These are phyloP conservation scores for Pygoscelis adeliae DNA, from an alignment of 2,113 vertebrate species.

Conservation along the genomic window DNA sequence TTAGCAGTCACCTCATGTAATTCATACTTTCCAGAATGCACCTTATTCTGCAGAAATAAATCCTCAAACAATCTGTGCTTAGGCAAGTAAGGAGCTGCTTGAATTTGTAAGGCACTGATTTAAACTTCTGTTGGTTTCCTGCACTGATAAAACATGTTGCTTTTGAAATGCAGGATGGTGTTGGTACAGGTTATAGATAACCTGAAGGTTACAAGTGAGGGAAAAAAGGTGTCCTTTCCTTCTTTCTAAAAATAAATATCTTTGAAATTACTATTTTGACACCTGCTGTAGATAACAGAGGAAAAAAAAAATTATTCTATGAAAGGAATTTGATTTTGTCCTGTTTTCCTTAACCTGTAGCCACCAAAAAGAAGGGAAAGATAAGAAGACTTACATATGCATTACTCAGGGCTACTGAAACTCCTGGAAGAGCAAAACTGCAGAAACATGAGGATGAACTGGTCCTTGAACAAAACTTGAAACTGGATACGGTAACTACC, in stretches of 20 bases:
- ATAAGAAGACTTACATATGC: not conserved
- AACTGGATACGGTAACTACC: not conserved
- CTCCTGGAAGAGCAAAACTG: not conserved
- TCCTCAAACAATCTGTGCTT: not conserved
- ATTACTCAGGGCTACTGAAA: not conserved
- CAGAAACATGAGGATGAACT: not conserved
- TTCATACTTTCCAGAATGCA: not conserved
- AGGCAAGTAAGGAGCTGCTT: not conserved
- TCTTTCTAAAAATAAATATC: not conserved
- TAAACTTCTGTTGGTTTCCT: not conserved
- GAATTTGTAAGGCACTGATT: not conserved
- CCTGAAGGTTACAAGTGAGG: not conserved
- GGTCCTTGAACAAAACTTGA: not conserved
- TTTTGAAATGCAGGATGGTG: not conserved
- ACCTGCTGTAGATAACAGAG: not conserved
- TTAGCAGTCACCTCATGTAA: not conserved
- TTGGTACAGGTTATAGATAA: not conserved
- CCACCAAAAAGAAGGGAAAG: not conserved
- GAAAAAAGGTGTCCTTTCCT: not conserved
- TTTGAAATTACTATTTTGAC: not conserved
- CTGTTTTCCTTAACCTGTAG: not conserved
- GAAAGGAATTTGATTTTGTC: not conserved
- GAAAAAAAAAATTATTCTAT: not conserved
- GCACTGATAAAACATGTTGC: not conserved
- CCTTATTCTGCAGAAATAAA: not conserved